A percentile compares a stretch with the other conserved stretches of the same genome.
phyloP scores from a whole-genome alignment of 2,797 vertebrate species.

The Neosalanx taihuensis region DNA sequence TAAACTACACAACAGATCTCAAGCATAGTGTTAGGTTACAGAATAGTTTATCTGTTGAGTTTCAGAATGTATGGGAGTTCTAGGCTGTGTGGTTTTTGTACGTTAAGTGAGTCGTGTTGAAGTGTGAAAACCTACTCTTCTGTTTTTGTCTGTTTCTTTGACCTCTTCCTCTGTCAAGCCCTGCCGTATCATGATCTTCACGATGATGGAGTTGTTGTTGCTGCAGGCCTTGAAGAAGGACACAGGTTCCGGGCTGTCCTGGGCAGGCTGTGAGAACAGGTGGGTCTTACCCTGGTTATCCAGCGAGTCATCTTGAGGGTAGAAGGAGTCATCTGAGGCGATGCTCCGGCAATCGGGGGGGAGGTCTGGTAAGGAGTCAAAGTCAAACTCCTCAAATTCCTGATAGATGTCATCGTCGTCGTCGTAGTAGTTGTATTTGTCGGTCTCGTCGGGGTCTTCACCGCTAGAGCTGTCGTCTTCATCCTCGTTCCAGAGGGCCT shows the following conservation, averaged over 20 bases:
- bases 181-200: conserved; percentile 86
- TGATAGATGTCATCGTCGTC: conserved; percentile 74
- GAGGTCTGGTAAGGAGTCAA: conserved; percentile 76
- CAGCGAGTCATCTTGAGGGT: conserved; percentile 66
- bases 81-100: background rate
- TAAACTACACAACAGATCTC: too few relatives aligned
- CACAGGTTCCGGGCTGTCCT: conserved; percentile 73
- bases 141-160: conserved; percentile 85
- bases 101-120: background rate
- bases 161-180: conserved; percentile 83
- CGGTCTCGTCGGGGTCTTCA: conserved; percentile 8
- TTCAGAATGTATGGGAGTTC: background rate
- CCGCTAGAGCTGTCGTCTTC: conserved; percentile 7
- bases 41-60: background rate
- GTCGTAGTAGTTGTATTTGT: conserved; percentile 64
- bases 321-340: conserved; percentile 89
- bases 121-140: conserved; percentile 74
- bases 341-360: conserved; percentile 78
- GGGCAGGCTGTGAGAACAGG: conserved; percentile 31
- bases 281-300: conserved; percentile 12
- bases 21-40: too few relatives aligned
- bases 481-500: background rate
- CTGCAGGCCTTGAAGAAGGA: conserved; percentile 87
- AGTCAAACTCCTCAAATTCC: conserved; percentile 80
- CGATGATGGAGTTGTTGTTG: conserved; percentile 84